Evolutionary conservation across 2,113 vertebrate species (phyloP).

Genomic region (Ginglymostoma cirratum): DNA sequence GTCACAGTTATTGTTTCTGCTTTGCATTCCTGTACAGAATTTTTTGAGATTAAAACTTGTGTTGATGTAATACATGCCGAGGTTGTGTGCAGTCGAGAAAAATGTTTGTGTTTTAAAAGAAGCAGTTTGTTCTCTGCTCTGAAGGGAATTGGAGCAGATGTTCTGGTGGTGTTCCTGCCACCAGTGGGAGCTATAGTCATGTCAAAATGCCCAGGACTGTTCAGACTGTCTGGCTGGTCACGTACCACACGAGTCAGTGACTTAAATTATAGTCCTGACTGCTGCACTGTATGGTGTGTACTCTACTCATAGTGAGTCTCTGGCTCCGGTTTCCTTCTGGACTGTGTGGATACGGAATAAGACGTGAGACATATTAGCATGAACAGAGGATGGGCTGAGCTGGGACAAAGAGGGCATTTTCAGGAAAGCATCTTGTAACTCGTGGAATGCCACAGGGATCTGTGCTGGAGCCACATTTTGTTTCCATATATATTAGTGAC

Average conservation of each 20-base stretch:
- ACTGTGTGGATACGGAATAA: background rate
- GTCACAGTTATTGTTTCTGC: too few relatives aligned
- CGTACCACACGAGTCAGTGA: background rate
- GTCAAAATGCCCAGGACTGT: background rate
- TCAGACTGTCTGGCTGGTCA: background rate
- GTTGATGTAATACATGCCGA: background rate
- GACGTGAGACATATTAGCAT: too few relatives aligned
- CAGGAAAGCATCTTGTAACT: too few relatives aligned
- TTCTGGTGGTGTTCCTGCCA: background rate
- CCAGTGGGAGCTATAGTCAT: background rate
- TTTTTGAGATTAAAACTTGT: background rate
- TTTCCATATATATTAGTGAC: too few relatives aligned
- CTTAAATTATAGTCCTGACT: background rate
- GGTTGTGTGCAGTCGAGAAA: background rate
- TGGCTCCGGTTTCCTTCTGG: background rate
- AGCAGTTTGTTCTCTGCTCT: background rate
- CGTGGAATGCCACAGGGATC: too few relatives aligned
- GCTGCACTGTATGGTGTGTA: background rate
- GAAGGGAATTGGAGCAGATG: too few relatives aligned
- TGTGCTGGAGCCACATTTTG: too few relatives aligned
- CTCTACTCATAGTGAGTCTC: too few relatives aligned
- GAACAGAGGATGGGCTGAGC: too few relatives aligned
- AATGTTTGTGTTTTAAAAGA: background rate
- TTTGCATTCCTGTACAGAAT: background rate
- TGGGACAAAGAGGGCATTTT: too few relatives aligned